Percentiles rank a stretch among this genome's conserved stretches.
Evolutionary conservation across 2,888 invertebrate genomes (phyloP).

Genomic region (Rotaria magnacalcarata): DNA sequence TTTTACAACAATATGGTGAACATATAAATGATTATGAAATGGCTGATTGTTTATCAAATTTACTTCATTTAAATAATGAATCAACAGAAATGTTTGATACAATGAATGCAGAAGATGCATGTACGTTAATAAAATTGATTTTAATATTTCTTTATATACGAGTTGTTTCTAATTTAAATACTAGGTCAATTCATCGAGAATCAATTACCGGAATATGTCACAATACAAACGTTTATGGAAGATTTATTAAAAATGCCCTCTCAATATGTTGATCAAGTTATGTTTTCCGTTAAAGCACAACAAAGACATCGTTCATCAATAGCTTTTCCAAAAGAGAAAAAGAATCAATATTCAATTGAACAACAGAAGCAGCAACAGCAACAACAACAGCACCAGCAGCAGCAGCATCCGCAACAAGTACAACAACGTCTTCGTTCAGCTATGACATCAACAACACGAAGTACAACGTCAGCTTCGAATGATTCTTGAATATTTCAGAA

Average conservation of each 20-base stretch:
- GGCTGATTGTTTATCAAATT: conserved; percentile 57
- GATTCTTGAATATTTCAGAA: neutral
- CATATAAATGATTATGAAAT: conserved; percentile 59
- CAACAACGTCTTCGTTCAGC: neutral
- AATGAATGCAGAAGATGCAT: conserved; percentile 6
- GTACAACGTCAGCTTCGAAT: neutral
- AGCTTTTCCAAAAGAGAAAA: neutral
- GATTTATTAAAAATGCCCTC: conserved; percentile 48
- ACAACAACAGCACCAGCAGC: neutral
- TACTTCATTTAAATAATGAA: conserved; percentile 56
- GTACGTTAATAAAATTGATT: neutral
- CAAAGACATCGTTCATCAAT: neutral
- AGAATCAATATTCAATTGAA: neutral
- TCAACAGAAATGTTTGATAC: conserved; percentile 47
- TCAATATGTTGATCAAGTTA: conserved; percentile 61
- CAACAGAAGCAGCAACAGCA: neutral
- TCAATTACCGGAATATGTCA: conserved; percentile 54
- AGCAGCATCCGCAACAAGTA: neutral
- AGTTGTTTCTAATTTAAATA: too few species aligned
- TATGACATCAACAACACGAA: neutral
- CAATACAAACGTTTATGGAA: conserved; percentile 54
- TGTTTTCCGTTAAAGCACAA: conserved; percentile 48
- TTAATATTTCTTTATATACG: too few species aligned
- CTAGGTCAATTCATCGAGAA: conserved; percentile 54
- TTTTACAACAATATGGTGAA: conserved; percentile 58